phyloP scores from a whole-genome alignment of 1,140 invertebrate species.

The Steinernema khuongi region DNA sequence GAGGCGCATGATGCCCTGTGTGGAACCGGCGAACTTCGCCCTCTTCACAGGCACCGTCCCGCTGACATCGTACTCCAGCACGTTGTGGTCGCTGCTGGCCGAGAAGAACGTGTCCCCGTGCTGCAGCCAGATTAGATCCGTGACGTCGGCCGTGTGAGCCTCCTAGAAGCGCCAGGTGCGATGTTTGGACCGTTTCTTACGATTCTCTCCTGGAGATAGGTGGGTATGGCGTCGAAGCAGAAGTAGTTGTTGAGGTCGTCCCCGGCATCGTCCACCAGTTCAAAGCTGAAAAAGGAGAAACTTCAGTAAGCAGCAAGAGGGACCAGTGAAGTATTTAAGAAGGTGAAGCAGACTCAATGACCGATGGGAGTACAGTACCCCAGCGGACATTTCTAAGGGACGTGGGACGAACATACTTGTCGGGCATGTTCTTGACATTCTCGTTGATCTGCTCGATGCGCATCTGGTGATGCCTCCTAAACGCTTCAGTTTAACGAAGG shows the following conservation, averaged over 20 bases:
- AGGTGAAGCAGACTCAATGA: no score
- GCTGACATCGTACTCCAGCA: conserved; percentile 10
- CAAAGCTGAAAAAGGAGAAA: background rate
- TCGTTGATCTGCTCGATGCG: background rate
- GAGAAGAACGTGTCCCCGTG: conserved; percentile 27
- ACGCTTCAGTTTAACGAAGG: no score
- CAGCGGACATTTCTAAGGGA: no score
- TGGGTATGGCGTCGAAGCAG: conserved; percentile 19
- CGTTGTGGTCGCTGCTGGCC: conserved; percentile 24
- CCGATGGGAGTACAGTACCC: no score
- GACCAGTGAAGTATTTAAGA: no score
- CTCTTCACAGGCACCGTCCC: background rate
- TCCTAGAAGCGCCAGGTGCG: no score
- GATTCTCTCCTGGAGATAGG: conserved; percentile 16
- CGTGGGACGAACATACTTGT: no score
- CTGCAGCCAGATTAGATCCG: conserved; percentile 26
- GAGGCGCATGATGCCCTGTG: conserved; percentile 13
- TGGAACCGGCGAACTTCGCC: background rate
- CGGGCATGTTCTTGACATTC: background rate
- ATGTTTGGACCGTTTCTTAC: no score
- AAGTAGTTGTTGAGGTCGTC: background rate
- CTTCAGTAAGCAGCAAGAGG: background rate
- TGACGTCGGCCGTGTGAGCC: conserved; percentile 27
- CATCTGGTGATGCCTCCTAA: background rate
- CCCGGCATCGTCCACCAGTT: background rate